phyloP scores from a whole-genome alignment of 2,113 vertebrate genomes.

The Panurus biarmicus region DNA sequence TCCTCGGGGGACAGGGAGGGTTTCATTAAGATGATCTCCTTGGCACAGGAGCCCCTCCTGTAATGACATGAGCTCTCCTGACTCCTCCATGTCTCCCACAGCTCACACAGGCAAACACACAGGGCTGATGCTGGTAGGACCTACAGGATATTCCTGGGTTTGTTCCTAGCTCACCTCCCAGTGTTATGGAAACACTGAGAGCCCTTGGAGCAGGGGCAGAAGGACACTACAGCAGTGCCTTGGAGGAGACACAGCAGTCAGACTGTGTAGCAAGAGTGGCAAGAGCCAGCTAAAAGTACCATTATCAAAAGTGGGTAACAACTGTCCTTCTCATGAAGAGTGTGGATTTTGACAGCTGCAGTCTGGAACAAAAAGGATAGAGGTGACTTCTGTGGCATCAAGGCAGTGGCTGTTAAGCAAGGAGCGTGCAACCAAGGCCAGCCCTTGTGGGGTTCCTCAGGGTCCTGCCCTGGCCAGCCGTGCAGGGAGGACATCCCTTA shows the following conservation, averaged over 20 bases:
- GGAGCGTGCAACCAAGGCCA: background rate
- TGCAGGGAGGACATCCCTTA: background rate
- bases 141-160: background rate
- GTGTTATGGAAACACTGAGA: fast-evolving
- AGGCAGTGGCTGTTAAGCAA: background rate
- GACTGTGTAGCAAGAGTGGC: background rate
- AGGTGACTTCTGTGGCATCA: background rate
- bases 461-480: background rate
- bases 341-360: background rate
- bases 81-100: background rate
- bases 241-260: background rate
- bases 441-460: fast-evolving
- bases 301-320: background rate
- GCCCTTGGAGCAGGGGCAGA: background rate
- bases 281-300: background rate
- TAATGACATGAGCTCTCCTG: background rate
- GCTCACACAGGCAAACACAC: background rate
- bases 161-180: background rate
- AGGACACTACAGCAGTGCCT: background rate
- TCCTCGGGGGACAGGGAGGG: background rate
- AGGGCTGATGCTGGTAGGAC: background rate
- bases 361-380: background rate
- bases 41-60: background rate
- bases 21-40: background rate
- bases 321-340: background rate